These are phyloP conservation scores for Anthonomus grandis DNA, from an alignment of 1,140 invertebrate genomes.

Conservation along the genomic window DNA sequence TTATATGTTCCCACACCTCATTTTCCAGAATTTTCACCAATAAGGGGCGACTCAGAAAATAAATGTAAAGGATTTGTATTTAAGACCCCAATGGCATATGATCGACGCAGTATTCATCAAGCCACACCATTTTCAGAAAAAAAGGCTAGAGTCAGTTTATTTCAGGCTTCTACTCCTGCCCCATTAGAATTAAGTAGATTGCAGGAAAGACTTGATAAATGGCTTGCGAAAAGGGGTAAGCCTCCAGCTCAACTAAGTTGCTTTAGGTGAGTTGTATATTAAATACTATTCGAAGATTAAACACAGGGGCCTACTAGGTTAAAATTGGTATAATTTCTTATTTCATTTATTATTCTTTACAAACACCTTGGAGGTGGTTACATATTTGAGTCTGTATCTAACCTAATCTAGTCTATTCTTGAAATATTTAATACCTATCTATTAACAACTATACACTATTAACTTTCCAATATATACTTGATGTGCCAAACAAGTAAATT, in stretches of 20 bases:
- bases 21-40: slow-evolving; percentile 6
- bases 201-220: slow-evolving; percentile 49
- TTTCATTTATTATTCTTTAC: too few relatives aligned
- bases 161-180: slow-evolving; percentile 20
- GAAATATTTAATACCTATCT: too few relatives aligned
- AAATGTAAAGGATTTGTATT: slow-evolving; percentile 16
- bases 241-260: slow-evolving; percentile 49
- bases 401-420: too few relatives aligned
- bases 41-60: slow-evolving; percentile 5
- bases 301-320: too few relatives aligned
- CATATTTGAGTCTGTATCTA: too few relatives aligned
- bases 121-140: slow-evolving; percentile 17
- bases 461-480: too few relatives aligned
- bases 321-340: too few relatives aligned
- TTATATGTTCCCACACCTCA: background rate
- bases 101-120: slow-evolving; percentile 16
- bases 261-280: too few relatives aligned
- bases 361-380: too few relatives aligned
- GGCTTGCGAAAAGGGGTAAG: slow-evolving; percentile 53
- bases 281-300: too few relatives aligned
- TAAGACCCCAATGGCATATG: slow-evolving; percentile 26
- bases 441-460: too few relatives aligned
- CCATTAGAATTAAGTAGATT: slow-evolving; percentile 40
- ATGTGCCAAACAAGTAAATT: too few relatives aligned
- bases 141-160: background rate